Evolutionary conservation across 2,113 vertebrate genomes (phyloP).

Genomic region (Oryzias curvinotus): DNA sequence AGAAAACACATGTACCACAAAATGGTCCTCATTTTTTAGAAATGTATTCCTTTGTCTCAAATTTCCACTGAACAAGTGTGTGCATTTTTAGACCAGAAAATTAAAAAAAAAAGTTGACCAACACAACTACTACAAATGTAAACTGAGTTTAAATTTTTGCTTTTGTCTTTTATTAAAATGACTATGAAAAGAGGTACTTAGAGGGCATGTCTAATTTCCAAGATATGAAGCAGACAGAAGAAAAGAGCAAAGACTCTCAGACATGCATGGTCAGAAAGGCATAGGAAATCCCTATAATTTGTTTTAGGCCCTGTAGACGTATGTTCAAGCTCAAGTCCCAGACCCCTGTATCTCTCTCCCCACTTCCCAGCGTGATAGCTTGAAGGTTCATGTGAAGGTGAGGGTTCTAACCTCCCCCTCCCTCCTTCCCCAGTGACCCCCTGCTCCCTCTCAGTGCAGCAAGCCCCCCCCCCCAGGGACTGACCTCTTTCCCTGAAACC

Average conservation of each 20-base stretch:
- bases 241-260: conserved; percentile 59
- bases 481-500: conserved; percentile 54
- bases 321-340: conserved; percentile 74
- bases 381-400: conserved; percentile 73
- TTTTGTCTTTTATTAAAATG: conserved; percentile 28
- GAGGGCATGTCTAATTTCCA: conserved; percentile 15
- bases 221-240: conserved; percentile 48
- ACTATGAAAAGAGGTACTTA: background rate
- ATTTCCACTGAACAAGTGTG: conserved; percentile 2
- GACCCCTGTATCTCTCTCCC: conserved; percentile 35
- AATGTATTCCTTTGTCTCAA: conserved; percentile 11
- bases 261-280: conserved; percentile 54
- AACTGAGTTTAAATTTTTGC: conserved; percentile 14
- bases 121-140: conserved; percentile 8
- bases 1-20: conserved; percentile 1
- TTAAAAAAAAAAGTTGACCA: conserved; percentile 8
- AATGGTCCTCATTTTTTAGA: conserved; percentile 12
- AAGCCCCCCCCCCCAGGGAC: conserved; percentile 57
- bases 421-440: conserved; percentile 61
- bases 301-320: conserved; percentile 63
- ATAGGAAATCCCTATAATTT: conserved; percentile 73
- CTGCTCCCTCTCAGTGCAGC: conserved; percentile 61
- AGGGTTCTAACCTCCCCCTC: conserved; percentile 53
- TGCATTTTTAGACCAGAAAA: conserved; percentile 1
- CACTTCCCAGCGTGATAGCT: conserved; percentile 34